phyloP scores from a whole-genome alignment of 2,113 vertebrate species.

The Otus sunia region DNA sequence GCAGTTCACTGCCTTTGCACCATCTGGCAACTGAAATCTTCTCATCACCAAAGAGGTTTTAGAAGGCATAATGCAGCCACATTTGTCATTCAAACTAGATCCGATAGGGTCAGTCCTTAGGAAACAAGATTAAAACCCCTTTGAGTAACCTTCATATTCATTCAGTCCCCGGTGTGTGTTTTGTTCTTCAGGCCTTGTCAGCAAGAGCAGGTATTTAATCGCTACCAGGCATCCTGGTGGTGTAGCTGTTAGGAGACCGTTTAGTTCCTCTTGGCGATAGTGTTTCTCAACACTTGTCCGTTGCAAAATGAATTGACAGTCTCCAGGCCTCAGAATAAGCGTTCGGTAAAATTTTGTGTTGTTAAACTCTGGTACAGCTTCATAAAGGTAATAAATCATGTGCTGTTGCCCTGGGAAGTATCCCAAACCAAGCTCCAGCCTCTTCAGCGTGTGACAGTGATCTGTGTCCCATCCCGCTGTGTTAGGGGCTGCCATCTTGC shows the following conservation, averaged over 20 bases:
- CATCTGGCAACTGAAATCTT: constrained; percentile 39
- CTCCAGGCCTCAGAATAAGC: neutral
- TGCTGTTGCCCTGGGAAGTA: neutral
- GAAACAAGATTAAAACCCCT: constrained; percentile 38
- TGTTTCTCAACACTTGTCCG: neutral
- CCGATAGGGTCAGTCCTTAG: constrained; percentile 10
- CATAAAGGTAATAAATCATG: neutral
- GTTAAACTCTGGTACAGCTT: neutral
- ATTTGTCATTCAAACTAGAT: neutral
- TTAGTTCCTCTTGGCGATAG: neutral
- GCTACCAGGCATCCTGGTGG: neutral
- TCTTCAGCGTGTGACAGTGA: accelerated
- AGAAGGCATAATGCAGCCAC: neutral
- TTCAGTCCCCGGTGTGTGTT: neutral
- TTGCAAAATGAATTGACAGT: neutral
- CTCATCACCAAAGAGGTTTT: constrained; percentile 25
- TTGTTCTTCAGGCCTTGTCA: neutral
- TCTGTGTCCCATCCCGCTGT: accelerated
- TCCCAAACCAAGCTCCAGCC: neutral
- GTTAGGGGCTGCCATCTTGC: accelerated
- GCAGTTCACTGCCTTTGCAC: neutral
- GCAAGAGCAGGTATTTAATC: neutral
- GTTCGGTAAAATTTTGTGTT: neutral
- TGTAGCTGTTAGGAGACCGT: neutral
- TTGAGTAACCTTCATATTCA: neutral